Percentiles rank a stretch among this genome's conserved stretches.
These are phyloP conservation scores for Drosophila ustulata DNA, from an alignment of 2,888 invertebrate species.

Conservation along the genomic window DNA sequence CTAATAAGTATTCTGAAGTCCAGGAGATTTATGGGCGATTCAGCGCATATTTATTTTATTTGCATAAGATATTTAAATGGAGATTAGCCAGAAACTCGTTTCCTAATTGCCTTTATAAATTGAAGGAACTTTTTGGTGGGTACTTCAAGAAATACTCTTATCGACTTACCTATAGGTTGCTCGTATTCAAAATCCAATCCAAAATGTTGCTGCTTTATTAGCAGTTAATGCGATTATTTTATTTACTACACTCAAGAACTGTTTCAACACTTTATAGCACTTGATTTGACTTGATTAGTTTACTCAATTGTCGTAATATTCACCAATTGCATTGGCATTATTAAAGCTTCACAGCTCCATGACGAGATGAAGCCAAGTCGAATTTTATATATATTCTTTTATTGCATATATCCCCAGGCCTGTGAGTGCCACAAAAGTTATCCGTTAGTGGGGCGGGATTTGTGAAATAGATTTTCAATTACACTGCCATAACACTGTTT, in stretches of 20 bases:
- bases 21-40: not conserved
- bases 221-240: conserved; percentile 36
- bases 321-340: conserved; percentile 44
- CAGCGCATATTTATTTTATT: not conserved
- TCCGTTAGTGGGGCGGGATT: conserved; percentile 13
- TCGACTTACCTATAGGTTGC: conserved; percentile 47
- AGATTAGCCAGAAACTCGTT: conserved; percentile 2
- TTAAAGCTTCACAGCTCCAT: conserved; percentile 27
- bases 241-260: conserved; percentile 48
- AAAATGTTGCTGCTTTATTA: conserved; percentile 2
- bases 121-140: not conserved
- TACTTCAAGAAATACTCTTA: not conserved
- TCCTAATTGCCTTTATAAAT: not conserved
- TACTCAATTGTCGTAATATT: conserved; percentile 38
- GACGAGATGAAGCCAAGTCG: conserved; percentile 3
- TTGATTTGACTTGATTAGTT: conserved; percentile 42
- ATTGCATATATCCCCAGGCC: conserved; percentile 39
- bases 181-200: conserved; percentile 55
- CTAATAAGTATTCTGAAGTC: not conserved
- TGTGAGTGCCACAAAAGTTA: conserved; percentile 17
- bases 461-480: not conserved
- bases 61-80: not conserved
- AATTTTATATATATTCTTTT: conserved; percentile 20
- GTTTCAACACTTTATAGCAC: conserved; percentile 42
- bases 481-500: conserved; percentile 33